Evolutionary conservation across 2,797 vertebrate genomes (phyloP).

Genomic region (Pelochelys cantorii): DNA sequence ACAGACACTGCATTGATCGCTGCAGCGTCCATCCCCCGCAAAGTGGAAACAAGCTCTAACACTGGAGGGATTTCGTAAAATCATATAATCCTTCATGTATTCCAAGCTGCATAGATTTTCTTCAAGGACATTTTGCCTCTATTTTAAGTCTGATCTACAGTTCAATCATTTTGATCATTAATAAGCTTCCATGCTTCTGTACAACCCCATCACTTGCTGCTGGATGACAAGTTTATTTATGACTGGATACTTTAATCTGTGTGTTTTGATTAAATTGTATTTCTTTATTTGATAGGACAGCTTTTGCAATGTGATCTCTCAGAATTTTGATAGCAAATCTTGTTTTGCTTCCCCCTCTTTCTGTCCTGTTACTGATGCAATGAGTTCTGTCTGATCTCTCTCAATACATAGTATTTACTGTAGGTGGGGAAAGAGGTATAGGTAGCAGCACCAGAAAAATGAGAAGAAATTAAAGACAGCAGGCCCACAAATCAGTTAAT

Average conservation of each 20-base stretch:
- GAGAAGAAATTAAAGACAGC: not conserved
- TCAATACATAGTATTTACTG: not conserved
- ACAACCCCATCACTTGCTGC: not conserved
- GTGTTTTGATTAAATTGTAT: slow-evolving; percentile 11
- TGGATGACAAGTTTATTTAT: slow-evolving; percentile 25
- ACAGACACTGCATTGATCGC: too few relatives aligned
- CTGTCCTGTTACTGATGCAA: not conserved
- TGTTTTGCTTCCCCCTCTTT: not conserved
- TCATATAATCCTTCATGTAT: not conserved
- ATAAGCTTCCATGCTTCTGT: not conserved
- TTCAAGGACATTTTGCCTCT: not conserved
- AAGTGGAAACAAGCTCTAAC: not conserved
- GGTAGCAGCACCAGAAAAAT: not conserved
- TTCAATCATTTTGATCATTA: slow-evolving; percentile 28
- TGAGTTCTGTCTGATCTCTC: not conserved
- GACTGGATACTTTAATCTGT: not conserved
- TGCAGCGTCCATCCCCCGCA: too few relatives aligned
- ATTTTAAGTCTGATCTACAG: not conserved
- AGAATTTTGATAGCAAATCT: not conserved
- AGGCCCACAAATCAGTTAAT: not conserved
- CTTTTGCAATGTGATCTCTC: not conserved
- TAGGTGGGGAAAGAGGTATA: not conserved
- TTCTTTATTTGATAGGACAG: slow-evolving; percentile 30
- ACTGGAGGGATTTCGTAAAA: not conserved
- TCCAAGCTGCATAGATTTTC: not conserved